These are phyloP conservation scores for Coccyzus lansbergi DNA, from an alignment of 2,797 vertebrate genomes.

Conservation along the genomic window DNA sequence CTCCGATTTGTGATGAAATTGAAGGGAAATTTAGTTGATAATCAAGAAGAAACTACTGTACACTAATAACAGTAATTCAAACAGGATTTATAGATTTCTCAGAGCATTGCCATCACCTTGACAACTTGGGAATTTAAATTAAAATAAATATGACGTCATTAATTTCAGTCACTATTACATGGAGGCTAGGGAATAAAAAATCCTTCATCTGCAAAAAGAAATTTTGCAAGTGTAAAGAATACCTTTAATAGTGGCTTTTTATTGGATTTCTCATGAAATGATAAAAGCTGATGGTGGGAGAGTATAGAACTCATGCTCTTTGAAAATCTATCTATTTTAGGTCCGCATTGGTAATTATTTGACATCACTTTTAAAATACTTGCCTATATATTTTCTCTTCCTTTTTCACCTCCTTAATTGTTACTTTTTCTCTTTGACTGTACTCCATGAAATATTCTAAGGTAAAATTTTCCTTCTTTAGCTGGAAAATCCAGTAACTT, in stretches of 20 bases:
- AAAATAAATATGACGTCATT: background rate
- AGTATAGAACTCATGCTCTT: background rate
- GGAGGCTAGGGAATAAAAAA: background rate
- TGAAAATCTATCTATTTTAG: background rate
- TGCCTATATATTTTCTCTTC: background rate
- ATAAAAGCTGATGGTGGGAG: background rate
- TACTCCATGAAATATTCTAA: background rate
- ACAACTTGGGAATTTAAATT: background rate
- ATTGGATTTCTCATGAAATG: background rate
- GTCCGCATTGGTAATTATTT: background rate
- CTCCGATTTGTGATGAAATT: background rate
- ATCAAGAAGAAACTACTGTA: background rate
- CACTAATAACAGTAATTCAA: background rate
- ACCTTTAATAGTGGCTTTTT: background rate
- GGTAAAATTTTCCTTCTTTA: background rate
- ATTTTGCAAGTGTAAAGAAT: background rate
- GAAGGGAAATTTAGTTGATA: background rate
- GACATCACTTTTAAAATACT: background rate
- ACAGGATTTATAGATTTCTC: background rate
- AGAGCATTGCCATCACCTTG: background rate
- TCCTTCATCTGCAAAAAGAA: background rate
- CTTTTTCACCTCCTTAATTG: background rate
- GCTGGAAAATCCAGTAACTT: background rate
- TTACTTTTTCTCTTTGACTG: background rate
- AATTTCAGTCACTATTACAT: background rate